Base-by-base conservation (phyloP, 2,113 vertebrate genomes). In the Oreochromis spilurus region DNA sequence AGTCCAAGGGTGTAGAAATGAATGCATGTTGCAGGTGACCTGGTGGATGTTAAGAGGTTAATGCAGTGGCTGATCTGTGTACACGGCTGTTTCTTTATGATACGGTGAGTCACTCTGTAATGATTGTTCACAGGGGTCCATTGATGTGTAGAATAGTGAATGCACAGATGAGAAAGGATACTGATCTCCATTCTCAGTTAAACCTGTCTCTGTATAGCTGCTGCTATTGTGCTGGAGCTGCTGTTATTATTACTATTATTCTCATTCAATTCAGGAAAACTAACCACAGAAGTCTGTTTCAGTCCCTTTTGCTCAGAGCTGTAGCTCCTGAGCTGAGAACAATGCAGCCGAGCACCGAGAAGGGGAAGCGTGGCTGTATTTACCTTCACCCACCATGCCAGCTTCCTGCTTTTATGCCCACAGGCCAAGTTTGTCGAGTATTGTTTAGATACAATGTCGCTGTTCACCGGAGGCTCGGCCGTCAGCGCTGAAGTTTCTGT, bases 361-460 rank as follows among this genome's bases (percentile, higher is more conserved):
- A 87, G 65, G 84, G 93, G 90, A 94, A 93, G 89, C 81, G 13
- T 54, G 34, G 17, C 58, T 24, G 84, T 93, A 92, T 94, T 96
- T 93, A 93, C 88, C 83, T 92, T 92, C 43, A 82, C 86, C 72
- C 12, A 48, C 82, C 45, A 80, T 91, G 91, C 90, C 88, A 82
- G 70, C 88, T 95, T 96, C 94, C 95, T 96, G 94, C 93, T 93
- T 93, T 95, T 95, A 93, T 94, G 79, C 90, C 88, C 85, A 72
- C 21, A 7, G 85, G 45, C 78, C 67, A 1, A 80, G 43, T 94
- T 94, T 93, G 88, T 91, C 89, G 70, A 75, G 84, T 55, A 94
- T 96, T 96, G 96, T 96, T 94, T 86, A 21, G 48, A 84, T 87
- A 95, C 91, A 95, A 94, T 94, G 93, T 83, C 84, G 16, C 83